A percentile compares a stretch with the other conserved stretches of the same genome.
Evolutionary conservation across 2,113 vertebrate species (phyloP).

Genomic region (Chitala chitala): DNA sequence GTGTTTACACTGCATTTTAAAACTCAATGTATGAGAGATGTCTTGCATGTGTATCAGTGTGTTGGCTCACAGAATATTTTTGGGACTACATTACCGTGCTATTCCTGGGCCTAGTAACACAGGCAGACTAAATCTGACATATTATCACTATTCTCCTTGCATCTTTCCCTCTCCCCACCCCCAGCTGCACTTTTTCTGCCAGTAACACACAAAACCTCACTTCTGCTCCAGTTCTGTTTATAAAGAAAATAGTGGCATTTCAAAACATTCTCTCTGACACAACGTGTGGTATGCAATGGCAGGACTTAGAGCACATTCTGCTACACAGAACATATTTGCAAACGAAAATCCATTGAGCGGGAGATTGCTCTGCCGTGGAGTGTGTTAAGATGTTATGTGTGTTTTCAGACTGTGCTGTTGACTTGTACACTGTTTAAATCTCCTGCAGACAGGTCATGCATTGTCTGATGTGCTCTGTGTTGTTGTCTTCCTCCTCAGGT

Average conservation of each 20-base stretch:
- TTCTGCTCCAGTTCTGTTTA: background rate
- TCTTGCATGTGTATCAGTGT: background rate
- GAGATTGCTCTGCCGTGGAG: background rate
- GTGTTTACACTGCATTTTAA: background rate
- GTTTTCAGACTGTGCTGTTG: background rate
- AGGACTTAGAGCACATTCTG: too few relatives aligned
- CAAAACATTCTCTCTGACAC: too few relatives aligned
- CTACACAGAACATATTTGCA: background rate
- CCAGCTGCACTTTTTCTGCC: too few relatives aligned
- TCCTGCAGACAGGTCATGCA: background rate
- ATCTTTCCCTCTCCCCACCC: too few relatives aligned
- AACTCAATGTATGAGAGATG: background rate
- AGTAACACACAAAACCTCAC: too few relatives aligned
- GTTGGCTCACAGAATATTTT: too few relatives aligned
- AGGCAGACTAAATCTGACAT: too few relatives aligned
- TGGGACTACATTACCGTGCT: too few relatives aligned
- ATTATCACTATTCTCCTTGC: too few relatives aligned
- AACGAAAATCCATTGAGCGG: background rate
- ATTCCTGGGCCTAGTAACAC: too few relatives aligned
- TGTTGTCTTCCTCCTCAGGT: conserved; percentile 57
- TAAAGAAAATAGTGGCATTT: too few relatives aligned
- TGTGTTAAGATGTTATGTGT: background rate
- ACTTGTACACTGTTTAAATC: background rate
- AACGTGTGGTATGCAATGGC: too few relatives aligned
- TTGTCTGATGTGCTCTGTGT: conserved; percentile 32